Conservation (phyloP, 1,140 invertebrate species). For the Lineus longissimus region DNA sequence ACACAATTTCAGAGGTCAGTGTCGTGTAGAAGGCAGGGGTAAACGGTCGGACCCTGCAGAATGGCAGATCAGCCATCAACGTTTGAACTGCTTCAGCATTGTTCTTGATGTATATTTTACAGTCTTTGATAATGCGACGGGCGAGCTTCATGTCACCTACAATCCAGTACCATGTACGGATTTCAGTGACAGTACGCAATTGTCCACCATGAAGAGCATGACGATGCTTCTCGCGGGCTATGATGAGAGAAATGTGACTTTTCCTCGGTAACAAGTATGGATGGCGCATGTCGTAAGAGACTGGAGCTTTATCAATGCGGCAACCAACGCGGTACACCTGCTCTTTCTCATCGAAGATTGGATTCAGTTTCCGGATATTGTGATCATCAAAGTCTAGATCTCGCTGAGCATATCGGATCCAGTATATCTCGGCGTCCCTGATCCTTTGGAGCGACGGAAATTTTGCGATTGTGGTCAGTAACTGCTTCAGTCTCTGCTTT, state of each 20-base stretch:
- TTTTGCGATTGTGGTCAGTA: not conserved
- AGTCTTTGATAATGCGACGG: not conserved
- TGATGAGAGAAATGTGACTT: not conserved
- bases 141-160: not conserved
- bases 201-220: too few species aligned
- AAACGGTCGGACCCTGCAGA: too few species aligned
- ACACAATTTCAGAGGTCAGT: too few species aligned
- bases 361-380: not conserved
- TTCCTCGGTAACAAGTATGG: too few species aligned
- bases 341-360: too few species aligned
- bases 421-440: not conserved
- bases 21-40: too few species aligned
- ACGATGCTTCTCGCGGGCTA: not conserved
- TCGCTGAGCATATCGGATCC: not conserved
- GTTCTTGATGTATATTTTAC: too few species aligned
- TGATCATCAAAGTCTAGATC: not conserved
- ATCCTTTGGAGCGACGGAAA: not conserved
- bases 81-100: not conserved
- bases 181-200: not conserved
- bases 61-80: too few species aligned
- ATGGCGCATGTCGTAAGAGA: too few species aligned
- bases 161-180: not conserved
- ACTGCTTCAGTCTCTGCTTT: not conserved
- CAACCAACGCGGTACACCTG: too few species aligned
- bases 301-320: too few species aligned